These are phyloP conservation scores for Intellagama lesueurii DNA, from an alignment of 2,797 vertebrate genomes.

Conservation along the genomic window DNA sequence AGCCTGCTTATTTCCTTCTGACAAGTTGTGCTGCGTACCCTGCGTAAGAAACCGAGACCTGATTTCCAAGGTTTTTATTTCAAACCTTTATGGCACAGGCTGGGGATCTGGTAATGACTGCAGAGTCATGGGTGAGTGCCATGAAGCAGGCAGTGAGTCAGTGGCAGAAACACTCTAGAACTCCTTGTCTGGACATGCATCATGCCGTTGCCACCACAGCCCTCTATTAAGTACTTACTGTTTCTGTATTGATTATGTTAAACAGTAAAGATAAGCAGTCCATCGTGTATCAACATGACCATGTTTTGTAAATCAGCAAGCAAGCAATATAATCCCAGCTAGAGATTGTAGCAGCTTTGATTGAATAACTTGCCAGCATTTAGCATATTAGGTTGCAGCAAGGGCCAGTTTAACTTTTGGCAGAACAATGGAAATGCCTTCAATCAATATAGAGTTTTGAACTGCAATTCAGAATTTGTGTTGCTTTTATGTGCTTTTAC, in stretches of 20 bases:
- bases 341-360: not conserved
- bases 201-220: not conserved
- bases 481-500: constrained; percentile 43
- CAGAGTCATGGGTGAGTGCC: not conserved
- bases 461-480: constrained; percentile 36
- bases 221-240: not conserved
- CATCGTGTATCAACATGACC: not conserved
- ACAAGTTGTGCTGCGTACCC: not conserved
- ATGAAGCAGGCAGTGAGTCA: not conserved
- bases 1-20: not conserved
- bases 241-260: not conserved
- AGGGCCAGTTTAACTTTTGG: not conserved
- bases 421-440: not conserved
- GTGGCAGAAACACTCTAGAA: not conserved
- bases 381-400: not conserved
- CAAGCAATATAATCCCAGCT: not conserved
- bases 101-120: not conserved
- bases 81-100: not conserved
- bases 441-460: not conserved
- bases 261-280: not conserved
- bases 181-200: not conserved
- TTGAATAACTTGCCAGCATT: not conserved
- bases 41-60: not conserved
- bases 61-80: not conserved
- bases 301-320: not conserved